Evolutionary conservation across 37 sponge, comb jelly and placozoan species (phyloP).

Genomic region (Cliona cf. orientalis): DNA sequence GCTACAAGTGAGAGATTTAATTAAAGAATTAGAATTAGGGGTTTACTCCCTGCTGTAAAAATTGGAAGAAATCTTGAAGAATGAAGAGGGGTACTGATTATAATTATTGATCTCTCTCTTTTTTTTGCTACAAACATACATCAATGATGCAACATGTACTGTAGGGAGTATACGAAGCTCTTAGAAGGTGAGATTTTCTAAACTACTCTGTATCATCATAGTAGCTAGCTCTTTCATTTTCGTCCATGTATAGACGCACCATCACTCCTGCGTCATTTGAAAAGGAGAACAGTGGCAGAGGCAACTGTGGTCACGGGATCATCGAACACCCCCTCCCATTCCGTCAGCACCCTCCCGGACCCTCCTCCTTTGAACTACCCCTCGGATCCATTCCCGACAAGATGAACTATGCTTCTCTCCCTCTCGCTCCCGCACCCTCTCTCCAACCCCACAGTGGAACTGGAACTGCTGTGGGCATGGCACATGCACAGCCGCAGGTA

Average conservation of each 20-base stretch:
- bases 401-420: not conserved
- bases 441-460: not conserved
- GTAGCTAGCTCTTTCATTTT: not conserved
- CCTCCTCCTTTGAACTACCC: constrained; percentile 44
- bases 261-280: constrained; percentile 58
- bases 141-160: not conserved
- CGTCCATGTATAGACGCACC: constrained; percentile 25
- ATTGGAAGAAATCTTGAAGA: too few species aligned
- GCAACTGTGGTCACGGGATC: not conserved
- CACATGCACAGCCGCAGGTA: not conserved
- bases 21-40: not conserved
- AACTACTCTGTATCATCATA: not conserved
- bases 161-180: constrained; percentile 80
- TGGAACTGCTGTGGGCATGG: constrained; percentile 7
- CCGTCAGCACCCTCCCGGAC: constrained; percentile 1
- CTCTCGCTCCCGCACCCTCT: not conserved
- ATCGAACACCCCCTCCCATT: too few species aligned
- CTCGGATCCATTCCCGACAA: constrained; percentile 29
- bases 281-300: not conserved
- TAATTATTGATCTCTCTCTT: not conserved
- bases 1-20: constrained; percentile 58
- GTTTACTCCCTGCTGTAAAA: not conserved
- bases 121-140: not conserved
- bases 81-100: too few species aligned
- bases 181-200: constrained; percentile 66